Evolutionary conservation across 2,888 invertebrate genomes (phyloP), one percentile per base, ranked within the genome.

Genomic region (Psococerastis gibbosa): DNA sequence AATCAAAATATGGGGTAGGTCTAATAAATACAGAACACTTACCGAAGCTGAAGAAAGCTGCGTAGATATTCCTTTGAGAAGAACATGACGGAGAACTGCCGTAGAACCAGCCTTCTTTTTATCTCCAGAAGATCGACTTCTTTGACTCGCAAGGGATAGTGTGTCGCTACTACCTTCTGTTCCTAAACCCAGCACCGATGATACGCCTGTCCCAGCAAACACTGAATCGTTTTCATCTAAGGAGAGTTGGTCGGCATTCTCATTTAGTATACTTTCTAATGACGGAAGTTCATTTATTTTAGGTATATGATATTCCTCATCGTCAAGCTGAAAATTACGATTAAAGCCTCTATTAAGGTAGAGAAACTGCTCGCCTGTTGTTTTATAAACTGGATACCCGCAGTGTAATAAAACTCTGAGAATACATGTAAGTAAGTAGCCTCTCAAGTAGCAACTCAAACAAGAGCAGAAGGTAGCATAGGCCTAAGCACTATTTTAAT

Each of bases 41-140:
- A 87, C 88, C 54, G 78, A 75, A 35, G 92, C 91, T 46, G 89
- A 87, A 48, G 73, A 65, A 17, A 94, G 67, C 62, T 94, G 94
- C 18, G 88, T 75, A 3, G 92, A 87, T 42, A 94, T 75, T 48
- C 85, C 88, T 60, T 88, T 87, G 46, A 94, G 65, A 47, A 88
- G 69, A 27, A 78, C 75, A 58, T 84, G 83, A 42, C 79, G 70
- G 52, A 85, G 63, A 51, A 87, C 75, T 17, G 77, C 75, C 22
- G 73, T 70, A 31, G 68, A 66, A 1, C 61, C 57, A 13, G 59
- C 54, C 5, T 57, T 60, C 45, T 59, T 51, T 48, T 52, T 58
- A 42, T 56, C 58, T 33, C 49, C 50, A 41, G 55, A 51, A 20
- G 51, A 46, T 35, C 55, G 52, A 35, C 56, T 60, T 35, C 59